Base-by-base conservation (phyloP, 1,140 invertebrate species). In the Hylaeus volcanicus region DNA sequence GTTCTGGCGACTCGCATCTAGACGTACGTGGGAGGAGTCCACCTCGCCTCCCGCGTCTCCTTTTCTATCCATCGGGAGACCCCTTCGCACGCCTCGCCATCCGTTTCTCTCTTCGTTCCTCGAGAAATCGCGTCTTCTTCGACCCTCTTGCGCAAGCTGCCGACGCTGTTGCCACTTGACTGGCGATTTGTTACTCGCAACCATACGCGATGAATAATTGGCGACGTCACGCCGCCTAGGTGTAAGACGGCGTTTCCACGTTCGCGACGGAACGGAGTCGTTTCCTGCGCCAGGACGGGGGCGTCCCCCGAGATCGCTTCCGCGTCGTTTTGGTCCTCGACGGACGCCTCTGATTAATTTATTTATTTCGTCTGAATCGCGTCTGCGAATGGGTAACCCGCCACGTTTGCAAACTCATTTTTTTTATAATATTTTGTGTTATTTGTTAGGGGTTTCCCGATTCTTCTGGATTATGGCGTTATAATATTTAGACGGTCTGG, bases 181-280 rank as follows among this genome's bases (percentile, higher is more conserved):
- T 92, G 91, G 91, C 91, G 89, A 93, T 93, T 93, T 93, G 92
- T 93, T 93, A 92, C 89, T 85, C 88, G 90, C 92, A 89, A 91
- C 88, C 89, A 89, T 90, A 91, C 89, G 90, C 89, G 89, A 93
- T 93, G 92, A 93, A 91, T 93, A 93, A 93, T 92, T 89, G 77
- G 87, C 88, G 84, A 77, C 80, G 82, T 87, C 85, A 87, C 85
- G 70, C 74, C 66, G 85, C 74, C 85, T 66, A 87, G 85, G 86
- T 83, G 82, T 86, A 87, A 86, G 81, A 86, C 78, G 78, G 64
- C 74, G 55, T 87, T 87, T 87, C 85, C 78, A 87, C 85, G 84
- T 84, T 75, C 69, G 9, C 70, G 78, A 81, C 63, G 78, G 78
- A 86, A 87, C 82, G 85, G 78, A 86, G 79, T 81, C 86, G 82